Evolutionary conservation across 2,888 invertebrate species (phyloP), one percentile per base, ranked within the genome.

Genomic region (Ophraella communa): DNA sequence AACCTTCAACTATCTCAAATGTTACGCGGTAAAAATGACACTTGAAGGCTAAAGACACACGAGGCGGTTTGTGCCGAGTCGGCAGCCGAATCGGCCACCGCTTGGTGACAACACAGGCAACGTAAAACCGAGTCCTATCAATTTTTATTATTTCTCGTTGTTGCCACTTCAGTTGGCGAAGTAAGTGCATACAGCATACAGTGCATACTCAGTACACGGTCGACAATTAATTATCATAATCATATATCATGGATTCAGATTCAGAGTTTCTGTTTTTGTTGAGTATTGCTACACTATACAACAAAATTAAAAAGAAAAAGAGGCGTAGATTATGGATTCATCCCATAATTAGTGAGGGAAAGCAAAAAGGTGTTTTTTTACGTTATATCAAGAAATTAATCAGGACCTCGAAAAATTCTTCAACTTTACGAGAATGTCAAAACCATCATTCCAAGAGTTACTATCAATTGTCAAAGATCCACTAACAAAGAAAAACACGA

Each of bases 331-430:
- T 33, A 33, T 33, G 53, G 35, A 53, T 33, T 33, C 53, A 53
- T 53, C 33, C 53, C 53, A 35, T 33, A 53, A 33, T 35, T 30
- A 54, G 20, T 21, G 54, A 54, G 35, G 35, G 54, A 18, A 54
- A 35, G 20, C 33, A 39, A 17, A 54, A 10, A 24, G 39, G 35
- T 35, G 27, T 53, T 18, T 54, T 54, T 54, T 35, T 54, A 30
- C 54, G 20, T 21, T 39, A 20, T 35, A 53, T 27, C n/a, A 3
- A 7, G 53, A 53, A 52, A 10, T 52, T 27, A 27, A 7, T 3
- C 7, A 33, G 14, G 53, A 53, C 33, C 11, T 17, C 30, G 53
- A 35, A 17, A 35, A 52, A 27, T 52, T 52, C 24, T 30, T 53
- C 17, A 54, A 54, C 21, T 54, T 54, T 21, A 54, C 35, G 0